Percentiles rank a stretch among this genome's conserved stretches.
Conservation (phyloP, 2,113 vertebrate genomes). For the Cochlearius cochlearius region DNA sequence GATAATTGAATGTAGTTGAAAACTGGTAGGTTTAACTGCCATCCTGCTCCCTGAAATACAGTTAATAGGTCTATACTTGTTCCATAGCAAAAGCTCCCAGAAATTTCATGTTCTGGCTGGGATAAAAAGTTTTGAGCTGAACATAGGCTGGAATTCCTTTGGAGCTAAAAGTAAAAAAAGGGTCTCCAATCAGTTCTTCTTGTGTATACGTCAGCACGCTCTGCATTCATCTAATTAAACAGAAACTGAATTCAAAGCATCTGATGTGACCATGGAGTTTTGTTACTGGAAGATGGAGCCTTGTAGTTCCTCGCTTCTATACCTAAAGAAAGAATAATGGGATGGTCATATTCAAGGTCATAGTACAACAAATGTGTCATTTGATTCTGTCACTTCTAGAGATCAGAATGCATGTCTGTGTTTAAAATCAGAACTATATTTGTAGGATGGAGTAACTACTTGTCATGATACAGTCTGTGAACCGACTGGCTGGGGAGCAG, state of each 20-base stretch:
- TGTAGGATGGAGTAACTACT: background rate
- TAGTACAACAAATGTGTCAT: background rate
- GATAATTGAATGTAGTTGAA: background rate
- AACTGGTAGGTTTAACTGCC: background rate
- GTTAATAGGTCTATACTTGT: background rate
- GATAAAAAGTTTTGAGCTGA: background rate
- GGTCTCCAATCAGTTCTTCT: background rate
- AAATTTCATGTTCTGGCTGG: background rate
- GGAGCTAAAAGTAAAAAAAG: background rate
- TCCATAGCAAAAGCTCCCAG: background rate
- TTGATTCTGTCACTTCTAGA: background rate
- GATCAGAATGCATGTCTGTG: background rate
- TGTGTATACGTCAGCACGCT: background rate
- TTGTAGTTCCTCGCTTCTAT: background rate
- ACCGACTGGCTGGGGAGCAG: rapidly evolving
- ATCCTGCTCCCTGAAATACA: background rate
- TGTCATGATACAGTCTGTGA: background rate
- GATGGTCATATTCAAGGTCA: background rate
- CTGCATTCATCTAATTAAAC: background rate
- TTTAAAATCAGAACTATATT: background rate
- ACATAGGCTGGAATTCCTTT: background rate
- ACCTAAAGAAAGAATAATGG: background rate
- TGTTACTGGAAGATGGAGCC: background rate
- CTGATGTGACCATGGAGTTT: background rate
- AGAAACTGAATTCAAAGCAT: background rate